Conservation (phyloP, 2,888 invertebrate genomes). For the Belgica antarctica region DNA sequence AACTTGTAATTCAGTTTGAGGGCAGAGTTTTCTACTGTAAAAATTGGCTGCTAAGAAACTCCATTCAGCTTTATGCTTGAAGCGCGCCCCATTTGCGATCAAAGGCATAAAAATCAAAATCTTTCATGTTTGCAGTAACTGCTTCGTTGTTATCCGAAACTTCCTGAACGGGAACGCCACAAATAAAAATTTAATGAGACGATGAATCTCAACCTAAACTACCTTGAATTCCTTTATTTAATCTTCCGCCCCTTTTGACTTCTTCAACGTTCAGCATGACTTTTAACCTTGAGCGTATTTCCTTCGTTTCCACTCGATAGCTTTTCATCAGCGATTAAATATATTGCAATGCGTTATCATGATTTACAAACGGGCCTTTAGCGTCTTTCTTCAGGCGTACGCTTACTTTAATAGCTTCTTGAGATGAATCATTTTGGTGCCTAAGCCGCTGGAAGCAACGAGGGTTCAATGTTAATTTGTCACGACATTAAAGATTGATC, state of each 20-base stretch:
- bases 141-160: neutral
- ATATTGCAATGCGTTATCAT: neutral
- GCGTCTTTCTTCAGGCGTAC: neutral
- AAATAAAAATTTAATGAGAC: neutral
- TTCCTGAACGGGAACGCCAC: neutral
- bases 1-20: neutral
- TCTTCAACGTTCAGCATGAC: neutral
- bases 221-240: neutral
- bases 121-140: neutral
- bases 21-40: neutral
- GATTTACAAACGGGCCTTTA: neutral
- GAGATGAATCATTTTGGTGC: neutral
- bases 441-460: neutral
- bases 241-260: neutral
- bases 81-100: too few species aligned
- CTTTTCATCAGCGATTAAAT: constrained; percentile 17
- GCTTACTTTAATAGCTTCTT: too few species aligned
- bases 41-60: neutral
- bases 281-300: neutral
- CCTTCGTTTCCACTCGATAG: constrained; percentile 7
- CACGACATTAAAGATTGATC: neutral
- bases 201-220: neutral
- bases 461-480: neutral
- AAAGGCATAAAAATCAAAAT: neutral
- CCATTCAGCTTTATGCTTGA: too few species aligned